These are phyloP conservation scores for Acronicta psi DNA, from an alignment of 2,888 invertebrate species.

Conservation along the genomic window DNA sequence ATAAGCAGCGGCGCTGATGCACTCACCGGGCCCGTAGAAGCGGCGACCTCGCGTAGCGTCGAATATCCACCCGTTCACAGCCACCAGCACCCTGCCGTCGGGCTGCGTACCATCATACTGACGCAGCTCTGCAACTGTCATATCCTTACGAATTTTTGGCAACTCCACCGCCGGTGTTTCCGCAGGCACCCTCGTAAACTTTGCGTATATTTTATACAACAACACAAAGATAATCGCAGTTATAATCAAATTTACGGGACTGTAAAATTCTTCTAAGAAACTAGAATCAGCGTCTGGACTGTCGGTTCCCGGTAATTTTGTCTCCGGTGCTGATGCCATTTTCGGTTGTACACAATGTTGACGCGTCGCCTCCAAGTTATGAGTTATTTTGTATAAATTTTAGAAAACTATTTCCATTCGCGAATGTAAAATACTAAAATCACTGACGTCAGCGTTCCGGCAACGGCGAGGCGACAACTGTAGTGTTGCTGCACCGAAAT, in stretches of 20 bases:
- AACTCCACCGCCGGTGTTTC: constrained; percentile 80
- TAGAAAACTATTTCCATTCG: constrained; percentile 60
- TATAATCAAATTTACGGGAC: constrained; percentile 91
- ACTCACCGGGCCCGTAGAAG: constrained; percentile 97
- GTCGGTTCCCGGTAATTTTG: constrained; percentile 67
- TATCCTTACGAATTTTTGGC: constrained; percentile 96
- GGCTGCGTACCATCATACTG: constrained; percentile 95
- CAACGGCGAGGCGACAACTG: constrained; percentile 52
- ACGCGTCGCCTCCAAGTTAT: constrained; percentile 45
- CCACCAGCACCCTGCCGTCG: constrained; percentile 96
- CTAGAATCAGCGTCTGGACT: constrained; percentile 65
- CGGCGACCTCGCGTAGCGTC: constrained; percentile 97
- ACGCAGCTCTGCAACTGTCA: constrained; percentile 95
- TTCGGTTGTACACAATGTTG: constrained; percentile 47
- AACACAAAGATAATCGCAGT: constrained; percentile 89
- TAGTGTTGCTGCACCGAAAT: constrained; percentile 26
- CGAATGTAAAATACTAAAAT: constrained; percentile 67
- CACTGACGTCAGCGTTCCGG: constrained; percentile 73
- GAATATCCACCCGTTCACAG: constrained; percentile 98
- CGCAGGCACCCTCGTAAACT: constrained; percentile 69
- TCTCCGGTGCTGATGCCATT: constrained; percentile 78
- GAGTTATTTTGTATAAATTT: constrained; percentile 65
- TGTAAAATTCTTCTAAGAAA: constrained; percentile 88
- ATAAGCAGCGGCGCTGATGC: constrained; percentile 70
- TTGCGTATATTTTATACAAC: constrained; percentile 91